These are phyloP conservation scores for Troilus luridus DNA, from an alignment of 2,888 invertebrate species.

Conservation along the genomic window DNA sequence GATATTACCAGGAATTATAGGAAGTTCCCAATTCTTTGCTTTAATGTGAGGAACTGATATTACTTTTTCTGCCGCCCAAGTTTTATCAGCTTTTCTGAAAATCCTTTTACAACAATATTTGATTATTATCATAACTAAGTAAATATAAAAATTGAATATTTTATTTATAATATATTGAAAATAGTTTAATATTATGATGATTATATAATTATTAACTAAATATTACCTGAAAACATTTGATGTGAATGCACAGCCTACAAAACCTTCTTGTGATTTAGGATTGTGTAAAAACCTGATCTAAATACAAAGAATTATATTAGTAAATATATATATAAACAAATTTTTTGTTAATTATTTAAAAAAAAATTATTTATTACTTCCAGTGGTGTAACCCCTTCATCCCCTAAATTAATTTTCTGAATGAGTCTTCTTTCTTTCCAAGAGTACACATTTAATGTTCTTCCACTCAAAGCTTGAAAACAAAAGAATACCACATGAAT, in stretches of 20 bases:
- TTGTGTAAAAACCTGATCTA: constrained; percentile 89
- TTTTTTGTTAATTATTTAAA: neutral
- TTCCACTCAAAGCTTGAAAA: constrained; percentile 79
- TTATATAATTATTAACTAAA: constrained; percentile 45
- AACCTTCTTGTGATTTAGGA: constrained; percentile 88
- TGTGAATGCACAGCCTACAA: constrained; percentile 89
- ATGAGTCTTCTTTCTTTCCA: constrained; percentile 86
- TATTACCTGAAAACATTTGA: constrained; percentile 84
- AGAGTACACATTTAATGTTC: constrained; percentile 87
- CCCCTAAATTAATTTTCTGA: constrained; percentile 91
- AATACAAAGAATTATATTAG: neutral
- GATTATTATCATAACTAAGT: neutral
- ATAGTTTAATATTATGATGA: neutral
- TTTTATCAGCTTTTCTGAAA: constrained; percentile 76
- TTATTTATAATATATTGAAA: neutral
- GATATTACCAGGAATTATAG: constrained; percentile 78
- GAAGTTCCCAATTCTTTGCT: constrained; percentile 81
- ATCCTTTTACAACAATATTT: constrained; percentile 72
- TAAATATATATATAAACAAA: too few relatives aligned
- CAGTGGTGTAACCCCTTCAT: constrained; percentile 88
- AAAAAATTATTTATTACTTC: constrained; percentile 72
- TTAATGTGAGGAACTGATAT: constrained; percentile 86
- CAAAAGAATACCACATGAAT: neutral
- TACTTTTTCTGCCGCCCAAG: constrained; percentile 88
- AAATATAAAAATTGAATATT: neutral